Conservation (phyloP, 2,797 vertebrate species). For the Pygocentrus nattereri region DNA sequence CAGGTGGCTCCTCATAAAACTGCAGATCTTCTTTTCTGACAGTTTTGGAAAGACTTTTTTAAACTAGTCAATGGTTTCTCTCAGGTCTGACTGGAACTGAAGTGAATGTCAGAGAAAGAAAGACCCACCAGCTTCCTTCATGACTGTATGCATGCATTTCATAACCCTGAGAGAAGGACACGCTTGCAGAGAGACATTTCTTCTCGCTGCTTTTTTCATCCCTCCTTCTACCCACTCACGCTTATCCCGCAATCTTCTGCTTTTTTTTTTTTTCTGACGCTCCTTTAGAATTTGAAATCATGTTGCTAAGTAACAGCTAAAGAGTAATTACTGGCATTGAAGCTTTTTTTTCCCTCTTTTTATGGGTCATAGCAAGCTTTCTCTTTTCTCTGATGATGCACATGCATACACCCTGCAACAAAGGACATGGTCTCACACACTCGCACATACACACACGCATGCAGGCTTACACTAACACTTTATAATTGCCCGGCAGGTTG, state of each 20-base stretch:
- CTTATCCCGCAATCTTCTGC: not conserved
- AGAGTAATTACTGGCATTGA: constrained; percentile 49
- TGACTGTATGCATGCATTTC: constrained; percentile 8
- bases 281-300: constrained; percentile 49
- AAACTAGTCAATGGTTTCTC: not conserved
- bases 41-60: too few species aligned
- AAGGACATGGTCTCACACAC: constrained; percentile 16
- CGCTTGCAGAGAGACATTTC: constrained; percentile 25
- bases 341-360: constrained; percentile 2
- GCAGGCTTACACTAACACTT: constrained; percentile 14
- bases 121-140: not conserved
- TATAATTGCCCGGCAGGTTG: not conserved
- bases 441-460: not conserved
- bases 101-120: constrained; percentile 3
- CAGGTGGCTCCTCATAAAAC: too few species aligned
- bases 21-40: too few species aligned
- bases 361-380: constrained; percentile 32
- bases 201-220: constrained; percentile 20
- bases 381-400: constrained; percentile 23
- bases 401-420: not conserved
- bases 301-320: constrained; percentile 56
- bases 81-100: not conserved
- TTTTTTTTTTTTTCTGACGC: constrained; percentile 7
- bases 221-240: constrained; percentile 16
- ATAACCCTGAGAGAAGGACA: constrained; percentile 30